These are phyloP conservation scores for Lampris megalopsis DNA, from an alignment of 2,113 vertebrate genomes.

Conservation along the genomic window DNA sequence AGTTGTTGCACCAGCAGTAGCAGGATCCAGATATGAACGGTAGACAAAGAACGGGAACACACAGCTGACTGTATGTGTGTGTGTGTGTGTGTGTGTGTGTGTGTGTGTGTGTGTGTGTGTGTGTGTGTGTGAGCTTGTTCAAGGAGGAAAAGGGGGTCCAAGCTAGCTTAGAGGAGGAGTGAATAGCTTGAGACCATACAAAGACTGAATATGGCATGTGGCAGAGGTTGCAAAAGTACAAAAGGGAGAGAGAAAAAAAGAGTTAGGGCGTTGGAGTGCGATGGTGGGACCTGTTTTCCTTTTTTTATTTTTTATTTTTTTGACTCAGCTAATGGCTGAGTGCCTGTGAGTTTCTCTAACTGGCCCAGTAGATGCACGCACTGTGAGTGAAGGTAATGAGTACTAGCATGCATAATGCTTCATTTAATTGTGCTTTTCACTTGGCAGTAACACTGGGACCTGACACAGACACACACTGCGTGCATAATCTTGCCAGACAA, in stretches of 20 bases:
- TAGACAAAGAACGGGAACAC: conserved; percentile 33
- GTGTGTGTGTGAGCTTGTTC: background rate
- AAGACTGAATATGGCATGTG: background rate
- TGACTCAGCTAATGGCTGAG: too few relatives aligned
- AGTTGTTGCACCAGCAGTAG: too few relatives aligned
- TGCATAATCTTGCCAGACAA: background rate
- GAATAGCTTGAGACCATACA: background rate
- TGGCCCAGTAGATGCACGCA: too few relatives aligned
- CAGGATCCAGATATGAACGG: too few relatives aligned
- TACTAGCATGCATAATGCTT: too few relatives aligned
- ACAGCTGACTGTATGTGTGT: conserved; percentile 1
- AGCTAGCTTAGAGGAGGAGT: background rate
- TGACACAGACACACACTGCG: background rate
- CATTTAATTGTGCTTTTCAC: too few relatives aligned
- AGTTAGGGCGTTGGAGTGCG: conserved; percentile 10
- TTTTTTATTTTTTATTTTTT: too few relatives aligned
- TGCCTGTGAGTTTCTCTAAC: too few relatives aligned
- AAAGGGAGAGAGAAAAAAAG: background rate
- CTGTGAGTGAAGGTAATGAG: too few relatives aligned
- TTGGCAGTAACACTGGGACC: too few relatives aligned
- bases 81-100: conserved; percentile 1
- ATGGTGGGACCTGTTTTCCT: background rate
- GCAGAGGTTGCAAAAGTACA: background rate
- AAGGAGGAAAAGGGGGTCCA: background rate
- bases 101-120: background rate